These are phyloP conservation scores for Ptiloglossa arizonensis DNA, from an alignment of 1,140 invertebrate genomes.

Conservation along the genomic window DNA sequence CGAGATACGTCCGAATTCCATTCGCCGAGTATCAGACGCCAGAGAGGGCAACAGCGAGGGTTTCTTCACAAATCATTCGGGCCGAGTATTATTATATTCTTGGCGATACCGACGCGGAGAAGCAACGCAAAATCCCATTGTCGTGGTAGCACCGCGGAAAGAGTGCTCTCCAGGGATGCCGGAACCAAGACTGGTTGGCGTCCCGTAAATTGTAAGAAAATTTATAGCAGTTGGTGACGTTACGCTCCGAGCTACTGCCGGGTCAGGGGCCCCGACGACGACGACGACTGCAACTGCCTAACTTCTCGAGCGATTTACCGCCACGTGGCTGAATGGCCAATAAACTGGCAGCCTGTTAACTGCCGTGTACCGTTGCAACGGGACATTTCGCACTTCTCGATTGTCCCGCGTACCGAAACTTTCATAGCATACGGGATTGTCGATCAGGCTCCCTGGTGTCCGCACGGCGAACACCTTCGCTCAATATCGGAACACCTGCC, in stretches of 20 bases:
- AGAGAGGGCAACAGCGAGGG: too few relatives aligned
- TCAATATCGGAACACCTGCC: too few relatives aligned
- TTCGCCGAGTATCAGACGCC: too few relatives aligned
- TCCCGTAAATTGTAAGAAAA: conserved; percentile 58
- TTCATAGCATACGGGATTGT: background rate
- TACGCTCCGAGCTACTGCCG: background rate
- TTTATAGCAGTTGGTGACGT: conserved; percentile 51
- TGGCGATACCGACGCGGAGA: background rate
- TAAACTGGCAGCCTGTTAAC: conserved; percentile 40
- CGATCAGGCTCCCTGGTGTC: too few relatives aligned
- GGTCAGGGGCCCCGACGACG: conserved; percentile 17
- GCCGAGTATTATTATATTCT: background rate
- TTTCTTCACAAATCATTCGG: background rate
- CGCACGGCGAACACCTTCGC: too few relatives aligned
- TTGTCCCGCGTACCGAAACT: background rate
- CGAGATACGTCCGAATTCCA: too few relatives aligned
- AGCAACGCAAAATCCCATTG: background rate
- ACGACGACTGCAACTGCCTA: conserved; percentile 53
- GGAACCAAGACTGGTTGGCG: conserved; percentile 27
- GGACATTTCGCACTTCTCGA: background rate
- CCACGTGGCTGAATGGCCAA: conserved; percentile 38
- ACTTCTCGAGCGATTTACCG: conserved; percentile 52
- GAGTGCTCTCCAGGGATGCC: conserved; percentile 11
- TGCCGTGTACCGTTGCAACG: background rate
- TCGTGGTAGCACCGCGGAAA: background rate